These are phyloP conservation scores for Leptinotarsa defecta DNA, from an alignment of 1,140 invertebrate species.

Conservation along the genomic window DNA sequence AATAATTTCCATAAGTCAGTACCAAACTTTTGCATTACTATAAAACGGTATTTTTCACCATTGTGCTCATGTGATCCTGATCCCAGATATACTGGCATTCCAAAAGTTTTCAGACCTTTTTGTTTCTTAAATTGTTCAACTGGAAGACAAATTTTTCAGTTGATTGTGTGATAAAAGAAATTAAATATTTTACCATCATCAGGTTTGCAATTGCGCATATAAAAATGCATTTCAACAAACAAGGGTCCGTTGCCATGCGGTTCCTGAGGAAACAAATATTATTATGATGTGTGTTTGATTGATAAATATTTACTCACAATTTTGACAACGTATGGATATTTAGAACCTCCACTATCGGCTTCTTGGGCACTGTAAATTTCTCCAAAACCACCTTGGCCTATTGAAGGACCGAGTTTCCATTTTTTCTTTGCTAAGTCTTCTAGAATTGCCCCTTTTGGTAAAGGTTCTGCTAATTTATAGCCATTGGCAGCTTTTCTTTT, in stretches of 20 bases:
- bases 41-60: conserved; percentile 81
- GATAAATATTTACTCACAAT: conserved; percentile 65
- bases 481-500: conserved; percentile 59
- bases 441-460: conserved; percentile 76
- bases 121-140: conserved; percentile 74
- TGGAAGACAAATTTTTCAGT: not conserved
- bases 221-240: conserved; percentile 96
- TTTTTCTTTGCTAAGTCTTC: conserved; percentile 75
- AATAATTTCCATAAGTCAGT: conserved; percentile 85
- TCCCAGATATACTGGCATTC: conserved; percentile 84
- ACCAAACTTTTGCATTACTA: conserved; percentile 92
- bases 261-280: conserved; percentile 66
- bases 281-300: not conserved
- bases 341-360: conserved; percentile 59
- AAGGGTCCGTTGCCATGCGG: conserved; percentile 90
- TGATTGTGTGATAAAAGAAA: not conserved
- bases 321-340: conserved; percentile 76
- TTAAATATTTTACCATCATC: conserved; percentile 70
- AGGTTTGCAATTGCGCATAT: conserved; percentile 81
- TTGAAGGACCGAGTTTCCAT: conserved; percentile 85
- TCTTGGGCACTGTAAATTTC: conserved; percentile 83
- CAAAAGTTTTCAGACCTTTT: conserved; percentile 75
- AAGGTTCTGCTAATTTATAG: conserved; percentile 75
- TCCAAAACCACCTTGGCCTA: conserved; percentile 92
- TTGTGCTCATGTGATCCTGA: conserved; percentile 81